Evolutionary conservation across 2,888 invertebrate species (phyloP).

Genomic region (Nipponacmea schrenckii): DNA sequence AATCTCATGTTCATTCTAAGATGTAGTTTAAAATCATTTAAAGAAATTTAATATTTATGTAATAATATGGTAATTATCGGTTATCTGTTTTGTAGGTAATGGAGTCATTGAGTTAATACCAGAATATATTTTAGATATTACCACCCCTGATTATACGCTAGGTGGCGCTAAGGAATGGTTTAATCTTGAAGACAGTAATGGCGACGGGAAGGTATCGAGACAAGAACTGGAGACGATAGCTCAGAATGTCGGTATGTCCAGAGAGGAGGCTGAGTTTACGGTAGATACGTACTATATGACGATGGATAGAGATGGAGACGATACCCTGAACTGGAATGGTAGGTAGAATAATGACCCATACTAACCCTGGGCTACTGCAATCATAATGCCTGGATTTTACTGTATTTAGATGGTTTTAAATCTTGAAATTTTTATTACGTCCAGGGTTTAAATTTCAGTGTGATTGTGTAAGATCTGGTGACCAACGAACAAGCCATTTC

Average conservation of each 20-base stretch:
- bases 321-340: constrained; percentile 53
- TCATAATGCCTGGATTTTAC: not conserved
- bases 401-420: too few relatives aligned
- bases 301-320: constrained; percentile 49
- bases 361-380: not conserved
- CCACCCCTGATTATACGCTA: constrained; percentile 44
- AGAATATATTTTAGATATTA: constrained; percentile 52
- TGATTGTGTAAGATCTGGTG: too few relatives aligned
- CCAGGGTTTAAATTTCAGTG: too few relatives aligned
- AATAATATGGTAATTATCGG: too few relatives aligned
- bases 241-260: constrained; percentile 45
- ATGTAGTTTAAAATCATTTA: too few relatives aligned
- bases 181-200: constrained; percentile 51
- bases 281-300: constrained; percentile 53
- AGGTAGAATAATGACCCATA: constrained; percentile 7
- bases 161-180: constrained; percentile 55
- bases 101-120: constrained; percentile 57
- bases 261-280: constrained; percentile 42
- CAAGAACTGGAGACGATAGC: constrained; percentile 52
- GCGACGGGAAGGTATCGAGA: constrained; percentile 48
- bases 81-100: constrained; percentile 37
- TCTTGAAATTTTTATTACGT: too few relatives aligned
- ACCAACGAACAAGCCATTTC: too few relatives aligned
- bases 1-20: too few relatives aligned
- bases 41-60: too few relatives aligned